A percentile compares a stretch with the other conserved stretches of the same genome.
These are phyloP conservation scores for Iselma pallidipennis DNA, from an alignment of 2,888 invertebrate species.

Conservation along the genomic window DNA sequence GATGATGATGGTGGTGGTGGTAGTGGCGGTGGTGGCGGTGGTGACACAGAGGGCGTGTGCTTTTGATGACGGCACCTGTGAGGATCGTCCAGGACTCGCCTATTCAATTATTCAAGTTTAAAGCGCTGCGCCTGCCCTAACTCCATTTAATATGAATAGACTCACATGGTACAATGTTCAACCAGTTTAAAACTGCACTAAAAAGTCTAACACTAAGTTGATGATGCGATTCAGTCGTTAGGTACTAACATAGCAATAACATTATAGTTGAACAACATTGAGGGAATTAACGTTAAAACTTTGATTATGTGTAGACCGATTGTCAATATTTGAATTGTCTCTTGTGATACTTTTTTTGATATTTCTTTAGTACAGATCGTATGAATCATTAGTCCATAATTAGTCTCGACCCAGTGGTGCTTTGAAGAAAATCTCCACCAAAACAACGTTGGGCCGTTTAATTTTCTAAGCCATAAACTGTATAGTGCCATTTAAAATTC, in stretches of 20 bases:
- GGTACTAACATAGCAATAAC: too few species aligned
- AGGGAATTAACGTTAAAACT: too few species aligned
- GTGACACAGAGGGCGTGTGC: slow-evolving; percentile 19
- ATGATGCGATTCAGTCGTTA: slow-evolving; percentile 32
- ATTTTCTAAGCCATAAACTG: slow-evolving; percentile 55
- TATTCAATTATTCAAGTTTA: slow-evolving; percentile 53
- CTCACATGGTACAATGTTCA: slow-evolving; percentile 50
- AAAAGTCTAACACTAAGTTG: slow-evolving; percentile 33
- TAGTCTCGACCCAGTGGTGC: background rate
- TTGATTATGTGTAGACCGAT: too few species aligned
- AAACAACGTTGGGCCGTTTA: slow-evolving; percentile 19
- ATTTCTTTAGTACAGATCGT: background rate
- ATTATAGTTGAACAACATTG: too few species aligned
- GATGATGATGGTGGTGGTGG: background rate
- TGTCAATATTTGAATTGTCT: too few species aligned
- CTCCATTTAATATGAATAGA: slow-evolving; percentile 56
- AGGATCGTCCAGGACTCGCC: slow-evolving; percentile 47
- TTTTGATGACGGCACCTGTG: slow-evolving; percentile 51
- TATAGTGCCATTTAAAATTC: slow-evolving; percentile 52
- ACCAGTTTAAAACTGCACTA: slow-evolving; percentile 37
- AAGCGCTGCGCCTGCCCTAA: slow-evolving; percentile 52
- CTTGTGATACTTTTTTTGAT: too few species aligned
- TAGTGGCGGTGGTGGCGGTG: slow-evolving; percentile 4
- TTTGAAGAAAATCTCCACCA: background rate
- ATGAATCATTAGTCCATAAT: background rate